A percentile compares a stretch with the other conserved stretches of the same genome.
Evolutionary conservation across 2,797 vertebrate genomes (phyloP).

Genomic region (Geotria australis): DNA sequence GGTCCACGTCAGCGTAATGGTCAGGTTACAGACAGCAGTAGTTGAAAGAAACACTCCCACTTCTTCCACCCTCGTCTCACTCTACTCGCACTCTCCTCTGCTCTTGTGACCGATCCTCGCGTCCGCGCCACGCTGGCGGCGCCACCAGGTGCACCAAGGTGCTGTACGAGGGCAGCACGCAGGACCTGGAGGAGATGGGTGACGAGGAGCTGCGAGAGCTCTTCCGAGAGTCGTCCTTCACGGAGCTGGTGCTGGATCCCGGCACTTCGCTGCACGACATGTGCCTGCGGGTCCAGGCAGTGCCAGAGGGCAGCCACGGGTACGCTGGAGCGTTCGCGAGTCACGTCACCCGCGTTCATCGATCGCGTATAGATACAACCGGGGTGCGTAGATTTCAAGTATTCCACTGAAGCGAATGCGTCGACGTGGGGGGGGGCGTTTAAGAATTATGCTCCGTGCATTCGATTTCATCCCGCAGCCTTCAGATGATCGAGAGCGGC

Average conservation of each 20-base stretch:
- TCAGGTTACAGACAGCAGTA: too few relatives aligned
- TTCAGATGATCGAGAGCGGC: conserved; percentile 41
- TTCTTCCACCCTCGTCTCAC: too few relatives aligned
- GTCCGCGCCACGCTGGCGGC: too few relatives aligned
- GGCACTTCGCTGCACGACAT: conserved; percentile 47
- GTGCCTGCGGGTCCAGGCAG: conserved; percentile 35
- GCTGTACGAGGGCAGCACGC: conserved; percentile 36
- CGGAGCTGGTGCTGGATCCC: conserved; percentile 50
- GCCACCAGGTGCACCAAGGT: conserved; percentile 42
- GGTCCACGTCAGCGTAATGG: too few relatives aligned
- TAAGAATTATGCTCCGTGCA: neutral
- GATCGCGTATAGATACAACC: too few relatives aligned
- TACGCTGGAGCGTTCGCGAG: conserved; percentile 7
- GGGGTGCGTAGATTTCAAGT: too few relatives aligned
- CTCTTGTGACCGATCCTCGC: too few relatives aligned
- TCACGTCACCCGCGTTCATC: too few relatives aligned
- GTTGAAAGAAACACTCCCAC: too few relatives aligned
- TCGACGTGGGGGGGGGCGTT: neutral
- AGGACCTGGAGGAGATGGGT: conserved; percentile 53
- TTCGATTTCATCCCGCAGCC: conserved; percentile 18
- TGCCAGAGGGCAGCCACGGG: conserved; percentile 52
- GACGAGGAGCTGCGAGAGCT: conserved; percentile 63
- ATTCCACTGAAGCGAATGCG: neutral
- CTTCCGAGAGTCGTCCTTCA: conserved; percentile 51
- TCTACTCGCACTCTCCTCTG: too few relatives aligned